phyloP scores from a whole-genome alignment of 2,888 invertebrate genomes.

The Germaria angustata region DNA sequence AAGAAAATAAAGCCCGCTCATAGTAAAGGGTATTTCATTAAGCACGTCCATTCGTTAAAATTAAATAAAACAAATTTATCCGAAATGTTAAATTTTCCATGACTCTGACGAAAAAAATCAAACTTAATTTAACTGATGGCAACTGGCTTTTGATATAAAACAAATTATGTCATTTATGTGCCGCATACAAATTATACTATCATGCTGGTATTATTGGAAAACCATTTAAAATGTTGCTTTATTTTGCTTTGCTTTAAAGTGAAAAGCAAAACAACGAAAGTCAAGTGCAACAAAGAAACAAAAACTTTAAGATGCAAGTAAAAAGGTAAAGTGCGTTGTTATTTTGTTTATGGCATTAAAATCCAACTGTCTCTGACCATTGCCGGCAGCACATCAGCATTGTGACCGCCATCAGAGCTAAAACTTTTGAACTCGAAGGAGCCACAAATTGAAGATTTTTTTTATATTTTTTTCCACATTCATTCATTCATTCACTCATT shows the following conservation, averaged over 20 bases:
- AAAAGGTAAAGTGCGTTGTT: constrained; percentile 60
- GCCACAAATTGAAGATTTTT: constrained; percentile 47
- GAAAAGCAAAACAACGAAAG: constrained; percentile 11
- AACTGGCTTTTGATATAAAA: too few relatives aligned
- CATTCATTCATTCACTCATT: constrained; percentile 6
- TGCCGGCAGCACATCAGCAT: constrained; percentile 8
- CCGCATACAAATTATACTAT: too few relatives aligned
- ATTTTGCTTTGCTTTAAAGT: not conserved
- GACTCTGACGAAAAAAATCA: too few relatives aligned
- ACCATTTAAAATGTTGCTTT: not conserved
- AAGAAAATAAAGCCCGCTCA: too few relatives aligned
- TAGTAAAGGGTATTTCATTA: too few relatives aligned
- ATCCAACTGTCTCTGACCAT: constrained; percentile 35
- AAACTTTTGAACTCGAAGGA: constrained; percentile 64
- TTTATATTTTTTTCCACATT: constrained; percentile 3
- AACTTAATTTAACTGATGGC: too few relatives aligned
- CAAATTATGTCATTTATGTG: too few relatives aligned
- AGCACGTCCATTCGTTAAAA: too few relatives aligned
- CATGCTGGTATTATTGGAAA: too few relatives aligned
- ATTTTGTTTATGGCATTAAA: constrained; percentile 23
- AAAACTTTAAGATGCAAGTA: not conserved
- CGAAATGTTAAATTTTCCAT: too few relatives aligned
- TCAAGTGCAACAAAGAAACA: constrained; percentile 45
- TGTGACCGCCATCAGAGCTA: constrained; percentile 1
- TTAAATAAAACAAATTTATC: too few relatives aligned